phyloP scores from a whole-genome alignment of 1,140 invertebrate genomes.

The Solenopsis fugax region DNA sequence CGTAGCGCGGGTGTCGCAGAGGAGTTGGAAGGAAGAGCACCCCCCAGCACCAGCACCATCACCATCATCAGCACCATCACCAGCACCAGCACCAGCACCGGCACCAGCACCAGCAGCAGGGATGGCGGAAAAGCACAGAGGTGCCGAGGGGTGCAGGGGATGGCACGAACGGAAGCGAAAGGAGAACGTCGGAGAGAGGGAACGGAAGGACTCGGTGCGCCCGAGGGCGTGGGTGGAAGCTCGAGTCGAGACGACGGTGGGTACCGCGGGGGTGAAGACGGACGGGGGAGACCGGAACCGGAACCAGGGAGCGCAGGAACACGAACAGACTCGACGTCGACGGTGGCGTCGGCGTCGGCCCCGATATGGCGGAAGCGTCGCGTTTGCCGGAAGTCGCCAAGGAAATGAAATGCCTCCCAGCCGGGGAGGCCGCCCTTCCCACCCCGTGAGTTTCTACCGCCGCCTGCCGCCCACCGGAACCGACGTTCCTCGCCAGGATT shows the following conservation, averaged over 20 bases:
- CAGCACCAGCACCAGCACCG: background rate
- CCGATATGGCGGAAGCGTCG: slow-evolving; percentile 85
- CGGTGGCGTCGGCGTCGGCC: slow-evolving; percentile 78
- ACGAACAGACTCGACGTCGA: slow-evolving; percentile 74
- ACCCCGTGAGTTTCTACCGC: slow-evolving; percentile 59
- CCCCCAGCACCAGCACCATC: background rate
- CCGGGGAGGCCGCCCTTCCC: slow-evolving; percentile 67
- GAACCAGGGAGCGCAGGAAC: slow-evolving; percentile 74
- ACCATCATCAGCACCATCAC: too few relatives aligned
- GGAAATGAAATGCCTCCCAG: slow-evolving; percentile 85
- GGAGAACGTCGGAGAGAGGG: slow-evolving; percentile 72
- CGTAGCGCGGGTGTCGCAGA: slow-evolving; percentile 18
- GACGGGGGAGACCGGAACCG: slow-evolving; percentile 70
- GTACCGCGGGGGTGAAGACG: slow-evolving; percentile 71
- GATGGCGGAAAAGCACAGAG: background rate
- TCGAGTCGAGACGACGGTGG: slow-evolving; percentile 76
- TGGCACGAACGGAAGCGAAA: slow-evolving; percentile 73
- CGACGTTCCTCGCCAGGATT: slow-evolving; percentile 60
- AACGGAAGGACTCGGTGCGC: slow-evolving; percentile 72
- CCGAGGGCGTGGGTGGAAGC: slow-evolving; percentile 74
- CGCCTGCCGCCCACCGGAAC: slow-evolving; percentile 54
- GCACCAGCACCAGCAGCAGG: background rate
- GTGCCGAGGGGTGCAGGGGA: slow-evolving; percentile 36
- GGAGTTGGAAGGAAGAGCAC: slow-evolving; percentile 51
- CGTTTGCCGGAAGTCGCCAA: slow-evolving; percentile 86